Conservation (phyloP, 1,140 invertebrate genomes). For the Drosophila littoralis region DNA sequence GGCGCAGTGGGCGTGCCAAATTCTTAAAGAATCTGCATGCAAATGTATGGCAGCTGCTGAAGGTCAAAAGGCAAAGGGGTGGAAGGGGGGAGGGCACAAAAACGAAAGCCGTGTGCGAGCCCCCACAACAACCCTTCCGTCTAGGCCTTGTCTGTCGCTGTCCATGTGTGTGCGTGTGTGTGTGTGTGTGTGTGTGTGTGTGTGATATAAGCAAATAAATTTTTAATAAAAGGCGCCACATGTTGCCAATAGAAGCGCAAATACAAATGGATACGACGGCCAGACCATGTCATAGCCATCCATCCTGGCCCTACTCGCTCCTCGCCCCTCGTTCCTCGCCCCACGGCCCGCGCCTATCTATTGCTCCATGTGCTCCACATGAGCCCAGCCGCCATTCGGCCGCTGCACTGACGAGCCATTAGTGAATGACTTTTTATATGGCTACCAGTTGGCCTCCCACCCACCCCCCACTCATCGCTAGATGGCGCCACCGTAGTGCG, state of each 20-base stretch:
- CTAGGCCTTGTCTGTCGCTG: constrained; percentile 7
- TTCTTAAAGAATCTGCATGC: constrained; percentile 51
- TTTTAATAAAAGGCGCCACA: constrained; percentile 82
- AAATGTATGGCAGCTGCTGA: constrained; percentile 75
- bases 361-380: background rate
- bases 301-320: background rate
- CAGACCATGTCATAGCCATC: constrained; percentile 42
- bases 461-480: constrained; percentile 9
- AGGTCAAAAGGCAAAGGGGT: constrained; percentile 53
- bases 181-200: constrained; percentile 32
- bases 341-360: background rate
- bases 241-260: constrained; percentile 80
- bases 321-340: background rate
- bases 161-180: background rate
- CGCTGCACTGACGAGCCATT: constrained; percentile 68
- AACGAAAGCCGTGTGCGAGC: background rate
- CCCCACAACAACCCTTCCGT: background rate
- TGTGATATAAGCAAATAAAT: constrained; percentile 78
- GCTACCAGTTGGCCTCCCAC: too few species aligned
- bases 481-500: constrained; percentile 47
- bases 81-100: background rate
- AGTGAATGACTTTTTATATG: constrained; percentile 76
- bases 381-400: constrained; percentile 16
- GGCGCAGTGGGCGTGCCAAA: background rate
- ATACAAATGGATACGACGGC: constrained; percentile 65